phyloP scores from a whole-genome alignment of 2,888 invertebrate species.

The Platyscelio sp. region DNA sequence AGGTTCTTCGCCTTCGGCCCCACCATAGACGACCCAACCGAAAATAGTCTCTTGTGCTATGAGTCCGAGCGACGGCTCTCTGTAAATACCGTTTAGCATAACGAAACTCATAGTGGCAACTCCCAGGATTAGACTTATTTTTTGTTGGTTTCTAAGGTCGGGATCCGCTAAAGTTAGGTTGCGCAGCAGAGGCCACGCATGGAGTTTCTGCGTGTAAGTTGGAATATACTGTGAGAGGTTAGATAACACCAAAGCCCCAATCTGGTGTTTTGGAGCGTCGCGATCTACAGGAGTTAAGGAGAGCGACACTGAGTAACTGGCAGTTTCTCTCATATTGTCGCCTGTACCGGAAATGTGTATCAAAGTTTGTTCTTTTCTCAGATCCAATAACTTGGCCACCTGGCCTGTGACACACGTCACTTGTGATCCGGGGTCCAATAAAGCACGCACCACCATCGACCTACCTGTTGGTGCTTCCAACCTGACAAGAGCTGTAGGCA shows the following conservation, averaged over 20 bases:
- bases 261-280: background rate
- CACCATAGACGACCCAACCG: conserved; percentile 6
- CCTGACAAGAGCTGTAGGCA: background rate
- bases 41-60: conserved; percentile 10
- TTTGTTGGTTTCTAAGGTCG: background rate
- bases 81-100: background rate
- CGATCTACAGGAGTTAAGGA: background rate
- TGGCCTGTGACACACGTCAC: background rate
- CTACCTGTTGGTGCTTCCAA: background rate
- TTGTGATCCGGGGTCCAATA: conserved; percentile 12
- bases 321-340: background rate
- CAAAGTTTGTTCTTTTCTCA: background rate
- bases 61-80: background rate
- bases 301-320: background rate
- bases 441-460: conserved; percentile 2
- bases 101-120: background rate
- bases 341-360: background rate
- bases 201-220: too few species aligned
- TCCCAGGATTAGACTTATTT: background rate
- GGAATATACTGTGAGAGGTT: too few species aligned
- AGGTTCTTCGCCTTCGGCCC: background rate
- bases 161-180: too few species aligned
- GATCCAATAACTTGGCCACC: background rate
- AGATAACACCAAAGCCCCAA: too few species aligned
- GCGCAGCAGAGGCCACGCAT: too few species aligned